Conservation (phyloP, 2,888 invertebrate species). For the Cecidostiba fungosa region DNA sequence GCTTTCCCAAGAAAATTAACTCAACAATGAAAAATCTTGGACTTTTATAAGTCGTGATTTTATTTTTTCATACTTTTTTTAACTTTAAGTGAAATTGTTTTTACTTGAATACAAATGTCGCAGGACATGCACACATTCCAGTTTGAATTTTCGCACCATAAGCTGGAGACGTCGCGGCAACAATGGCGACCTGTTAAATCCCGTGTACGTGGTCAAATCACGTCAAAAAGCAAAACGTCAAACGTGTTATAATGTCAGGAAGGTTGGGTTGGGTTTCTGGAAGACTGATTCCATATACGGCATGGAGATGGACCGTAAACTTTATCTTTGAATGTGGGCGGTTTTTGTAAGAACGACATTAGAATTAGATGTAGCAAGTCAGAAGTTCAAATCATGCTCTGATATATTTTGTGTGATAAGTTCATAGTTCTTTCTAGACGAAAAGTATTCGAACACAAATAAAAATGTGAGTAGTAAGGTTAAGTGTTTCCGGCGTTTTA, state of each 20-base stretch:
- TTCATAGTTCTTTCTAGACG: not conserved
- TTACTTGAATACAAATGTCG: not conserved
- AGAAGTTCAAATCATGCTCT: conserved; percentile 19
- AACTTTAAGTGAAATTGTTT: no score
- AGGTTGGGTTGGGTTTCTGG: conserved; percentile 43
- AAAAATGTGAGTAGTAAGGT: conserved; percentile 58
- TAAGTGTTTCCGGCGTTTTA: conserved; percentile 23
- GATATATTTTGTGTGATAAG: conserved; percentile 5
- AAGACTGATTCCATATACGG: conserved; percentile 55
- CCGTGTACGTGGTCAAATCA: not conserved
- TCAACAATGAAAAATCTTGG: no score
- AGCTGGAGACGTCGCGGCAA: not conserved
- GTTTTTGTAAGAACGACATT: not conserved
- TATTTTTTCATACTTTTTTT: not conserved
- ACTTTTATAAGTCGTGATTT: not conserved
- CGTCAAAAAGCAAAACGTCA: conserved; percentile 41
- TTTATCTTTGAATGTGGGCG: conserved; percentile 57
- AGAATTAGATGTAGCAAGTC: not conserved
- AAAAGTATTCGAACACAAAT: not conserved
- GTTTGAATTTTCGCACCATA: conserved; percentile 33
- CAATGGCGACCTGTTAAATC: not conserved
- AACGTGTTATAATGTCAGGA: conserved; percentile 11
- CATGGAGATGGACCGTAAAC: conserved; percentile 28
- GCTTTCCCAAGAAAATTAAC: no score
- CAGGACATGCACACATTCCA: no score